Evolutionary conservation across 2,888 invertebrate species (phyloP).

Genomic region (Dichetophora obliterata): DNA sequence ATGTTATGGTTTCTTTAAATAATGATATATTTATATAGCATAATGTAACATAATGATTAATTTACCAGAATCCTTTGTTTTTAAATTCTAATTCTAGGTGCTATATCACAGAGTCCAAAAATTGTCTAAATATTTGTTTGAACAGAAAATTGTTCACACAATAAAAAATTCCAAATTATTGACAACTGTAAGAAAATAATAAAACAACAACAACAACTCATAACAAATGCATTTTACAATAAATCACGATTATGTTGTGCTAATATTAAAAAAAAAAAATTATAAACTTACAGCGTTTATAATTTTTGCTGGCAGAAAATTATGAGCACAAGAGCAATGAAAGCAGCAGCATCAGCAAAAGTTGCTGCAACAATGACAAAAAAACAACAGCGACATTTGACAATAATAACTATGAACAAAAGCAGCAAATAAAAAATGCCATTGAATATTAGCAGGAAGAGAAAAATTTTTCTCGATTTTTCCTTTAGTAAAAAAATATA

Average conservation of each 20-base stretch:
- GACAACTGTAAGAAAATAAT: too few relatives aligned
- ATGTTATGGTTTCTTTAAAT: too few relatives aligned
- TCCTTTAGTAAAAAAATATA: background rate
- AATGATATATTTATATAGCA: too few relatives aligned
- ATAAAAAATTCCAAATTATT: background rate
- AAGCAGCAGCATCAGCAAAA: slow-evolving; percentile 15
- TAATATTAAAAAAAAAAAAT: background rate
- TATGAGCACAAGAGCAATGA: background rate
- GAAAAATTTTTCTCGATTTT: background rate
- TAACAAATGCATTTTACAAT: slow-evolving; percentile 50
- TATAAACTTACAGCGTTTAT: background rate
- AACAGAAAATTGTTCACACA: background rate
- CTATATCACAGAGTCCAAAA: too few relatives aligned
- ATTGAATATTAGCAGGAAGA: background rate
- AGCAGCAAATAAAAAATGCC: background rate
- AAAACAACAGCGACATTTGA: slow-evolving; percentile 4
- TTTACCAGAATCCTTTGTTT: too few relatives aligned
- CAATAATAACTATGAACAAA: slow-evolving; percentile 11
- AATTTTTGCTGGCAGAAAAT: background rate
- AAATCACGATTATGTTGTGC: slow-evolving; percentile 37
- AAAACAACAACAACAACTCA: slow-evolving; percentile 34
- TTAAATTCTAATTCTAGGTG: too few relatives aligned
- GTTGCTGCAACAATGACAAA: background rate
- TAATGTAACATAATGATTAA: too few relatives aligned
- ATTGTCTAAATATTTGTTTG: too few relatives aligned